A percentile compares a stretch with the other conserved stretches of the same genome.
These are phyloP conservation scores for Meles meles DNA, from an alignment of 2,113 vertebrate genomes.

Conservation along the genomic window DNA sequence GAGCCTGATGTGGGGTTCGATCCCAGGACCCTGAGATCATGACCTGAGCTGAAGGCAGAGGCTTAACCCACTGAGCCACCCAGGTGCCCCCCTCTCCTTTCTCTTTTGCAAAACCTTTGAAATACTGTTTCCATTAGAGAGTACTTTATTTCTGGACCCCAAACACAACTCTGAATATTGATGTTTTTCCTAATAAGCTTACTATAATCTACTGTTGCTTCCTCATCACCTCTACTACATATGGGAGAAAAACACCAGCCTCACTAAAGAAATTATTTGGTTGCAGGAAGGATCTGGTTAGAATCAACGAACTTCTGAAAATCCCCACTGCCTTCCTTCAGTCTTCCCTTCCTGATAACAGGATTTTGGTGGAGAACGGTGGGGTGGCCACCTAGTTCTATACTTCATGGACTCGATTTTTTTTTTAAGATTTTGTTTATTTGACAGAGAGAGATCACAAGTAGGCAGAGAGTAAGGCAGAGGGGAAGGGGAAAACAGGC, in stretches of 20 bases:
- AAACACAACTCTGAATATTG: not conserved
- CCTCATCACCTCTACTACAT: not conserved
- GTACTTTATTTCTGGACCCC: not conserved
- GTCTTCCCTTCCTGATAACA: not conserved
- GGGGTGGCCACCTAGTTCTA: not conserved
- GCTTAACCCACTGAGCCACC: too few relatives aligned
- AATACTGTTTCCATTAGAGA: not conserved
- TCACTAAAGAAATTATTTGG: not conserved
- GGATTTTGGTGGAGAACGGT: not conserved
- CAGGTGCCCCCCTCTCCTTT: not conserved
- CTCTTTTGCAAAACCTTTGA: not conserved
- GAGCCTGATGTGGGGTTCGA: too few relatives aligned
- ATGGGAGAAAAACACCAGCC: not conserved
- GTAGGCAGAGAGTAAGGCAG: too few relatives aligned
- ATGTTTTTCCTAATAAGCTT: not conserved
- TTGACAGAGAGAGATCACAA: too few relatives aligned
- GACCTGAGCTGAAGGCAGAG: too few relatives aligned
- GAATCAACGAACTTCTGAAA: not conserved
- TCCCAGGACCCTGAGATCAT: too few relatives aligned
- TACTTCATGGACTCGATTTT: too few relatives aligned
- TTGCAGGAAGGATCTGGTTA: not conserved
- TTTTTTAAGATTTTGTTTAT: too few relatives aligned
- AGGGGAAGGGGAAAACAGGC: too few relatives aligned
- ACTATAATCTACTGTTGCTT: not conserved
- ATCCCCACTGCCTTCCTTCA: not conserved